Conservation (phyloP, 1,140 invertebrate species). For the Drosophila nikananu region DNA sequence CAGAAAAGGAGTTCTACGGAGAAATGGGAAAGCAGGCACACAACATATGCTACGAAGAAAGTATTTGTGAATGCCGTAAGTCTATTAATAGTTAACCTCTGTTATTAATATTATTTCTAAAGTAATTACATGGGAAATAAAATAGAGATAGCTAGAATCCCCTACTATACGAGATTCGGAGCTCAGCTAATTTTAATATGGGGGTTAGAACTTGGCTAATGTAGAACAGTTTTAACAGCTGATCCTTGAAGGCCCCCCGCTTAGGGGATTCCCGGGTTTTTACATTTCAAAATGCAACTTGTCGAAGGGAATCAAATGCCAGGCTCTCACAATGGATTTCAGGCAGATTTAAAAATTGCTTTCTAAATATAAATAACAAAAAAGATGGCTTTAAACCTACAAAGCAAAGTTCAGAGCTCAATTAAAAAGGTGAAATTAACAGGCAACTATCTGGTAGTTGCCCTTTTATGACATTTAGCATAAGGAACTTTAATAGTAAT, state of each 20-base stretch:
- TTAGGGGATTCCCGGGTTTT: background rate
- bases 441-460: too few species aligned
- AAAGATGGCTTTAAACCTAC: background rate
- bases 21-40: background rate
- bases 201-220: background rate
- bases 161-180: background rate
- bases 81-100: background rate
- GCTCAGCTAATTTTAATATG: background rate
- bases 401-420: too few species aligned
- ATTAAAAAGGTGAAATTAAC: too few species aligned
- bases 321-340: fast-evolving
- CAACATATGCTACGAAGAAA: background rate
- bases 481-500: too few species aligned
- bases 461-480: too few species aligned
- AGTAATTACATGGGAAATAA: background rate
- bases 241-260: background rate
- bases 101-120: background rate
- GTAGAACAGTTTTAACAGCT: background rate
- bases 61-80: background rate
- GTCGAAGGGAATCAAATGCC: background rate
- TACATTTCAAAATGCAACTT: background rate
- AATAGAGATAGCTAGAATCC: background rate
- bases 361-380: background rate
- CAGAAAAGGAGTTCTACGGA: background rate
- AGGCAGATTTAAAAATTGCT: background rate